Evolutionary conservation across 2,888 invertebrate genomes (phyloP), one percentile per base, ranked within the genome.

Genomic region (Parapristionchus giblindavisi): DNA sequence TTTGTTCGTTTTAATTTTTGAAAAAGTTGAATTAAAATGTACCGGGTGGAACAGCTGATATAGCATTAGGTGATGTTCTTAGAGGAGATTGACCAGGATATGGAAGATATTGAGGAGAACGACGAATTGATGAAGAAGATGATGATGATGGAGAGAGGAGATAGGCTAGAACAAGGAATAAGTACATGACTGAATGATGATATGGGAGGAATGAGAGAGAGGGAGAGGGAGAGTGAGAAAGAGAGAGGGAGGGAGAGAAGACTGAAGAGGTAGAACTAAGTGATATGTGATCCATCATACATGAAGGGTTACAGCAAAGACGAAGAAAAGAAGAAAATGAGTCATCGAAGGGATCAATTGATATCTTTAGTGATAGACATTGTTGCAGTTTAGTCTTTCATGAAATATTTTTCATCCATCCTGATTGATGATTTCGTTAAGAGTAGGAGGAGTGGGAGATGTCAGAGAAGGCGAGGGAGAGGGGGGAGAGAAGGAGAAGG

Each of bases 261-360:
- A 52, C 17, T n/a, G 3, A 34, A 6, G 32, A 5, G 54, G 36
- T 27, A 54, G 34, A 34, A 43, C 2, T n/a, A 43, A 11, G 24
- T 32, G 56, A 48, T 56, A 71, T 14, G 56, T 71, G 56, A 71
- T 71, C 48, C 5, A 24, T 71, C 70, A 71, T 56, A 29, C 24
- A 29, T 14, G 56, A 11, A 3, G 29, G 56, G 21, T 3, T 51
- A 51, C 51, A 51, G 51, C 51, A 51, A 24, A n/a, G 51, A 51
- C n/a, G 51, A 24, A 51, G 51, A 21, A 51, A 24, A n/a, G 51
- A 51, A 24, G 51, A 24, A 52, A 24, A 51, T 51, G 51, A 51
- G 51, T 51, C 51, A 54, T n/a, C 8, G 27, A 21, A 24, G 6
- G 36, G n/a, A n/a, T n/a, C n/a, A n/a, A n/a, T n/a, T n/a, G n/a